Base-by-base conservation (phyloP, 2,797 vertebrate species). In the Naso thynnoides region DNA sequence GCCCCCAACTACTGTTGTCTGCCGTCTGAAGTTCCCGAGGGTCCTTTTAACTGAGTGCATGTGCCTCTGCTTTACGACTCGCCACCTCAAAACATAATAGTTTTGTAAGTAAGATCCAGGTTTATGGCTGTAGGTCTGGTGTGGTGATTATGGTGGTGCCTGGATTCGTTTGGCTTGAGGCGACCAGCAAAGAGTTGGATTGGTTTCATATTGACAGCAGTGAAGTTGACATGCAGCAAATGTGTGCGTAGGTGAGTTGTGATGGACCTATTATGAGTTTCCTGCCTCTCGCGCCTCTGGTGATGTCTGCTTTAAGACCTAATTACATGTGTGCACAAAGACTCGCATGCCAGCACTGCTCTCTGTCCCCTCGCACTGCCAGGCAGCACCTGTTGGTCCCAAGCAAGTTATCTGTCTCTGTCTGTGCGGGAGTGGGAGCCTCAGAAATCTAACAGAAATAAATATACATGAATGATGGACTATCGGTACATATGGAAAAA, bases 231-330 rank as follows among this genome's bases (percentile, higher is more conserved):
- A 58, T 73, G 69, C 76, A 23, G 82, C 52, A 69, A 79, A 67
- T 53, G 61, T 79, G 73, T 82, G 82, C 84, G 68, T 75, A 86
- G 90, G 87, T 78, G 88, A 88, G 81, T 26, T 49, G 83, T 88
- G 90, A 93, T 88, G 76, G 79, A 73, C 59, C 74, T 61, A 78
- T 92, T 92, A 93, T 54, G 65, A 59, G 87, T 78, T 92, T 94
- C 92, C 91, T 90, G 92, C 87, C 73, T 76, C 84, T 85, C 86
- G 61, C 88, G 76, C 93, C 90, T 92, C 85, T 87, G 84, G 61
- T 91, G 83, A 92, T 89, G 83, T 79, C 83, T 39, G 78, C 72
- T 81, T 55, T 87, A 72, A 80, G 84, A 64, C 68, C 72, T 82
- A 83, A 90, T 91, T 85, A 86, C 39, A 68, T 2, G 2, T 7